phyloP scores from a whole-genome alignment of 23 tunicate species.

The Pegea sp. region DNA sequence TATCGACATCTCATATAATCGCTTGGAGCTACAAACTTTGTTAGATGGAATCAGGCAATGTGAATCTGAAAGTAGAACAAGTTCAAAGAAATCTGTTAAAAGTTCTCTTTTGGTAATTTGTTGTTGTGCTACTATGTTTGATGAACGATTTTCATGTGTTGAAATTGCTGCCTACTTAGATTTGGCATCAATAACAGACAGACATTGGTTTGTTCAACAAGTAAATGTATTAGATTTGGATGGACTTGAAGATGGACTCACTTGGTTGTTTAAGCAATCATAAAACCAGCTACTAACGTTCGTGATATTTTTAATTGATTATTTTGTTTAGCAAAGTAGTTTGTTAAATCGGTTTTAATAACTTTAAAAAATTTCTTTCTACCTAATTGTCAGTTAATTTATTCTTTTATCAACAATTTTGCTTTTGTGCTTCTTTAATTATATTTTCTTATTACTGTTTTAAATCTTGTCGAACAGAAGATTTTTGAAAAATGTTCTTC shows the following conservation, averaged over 20 bases:
- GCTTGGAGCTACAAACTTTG: slow-evolving; percentile 36
- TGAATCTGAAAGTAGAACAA: slow-evolving; percentile 5
- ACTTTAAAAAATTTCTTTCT: too few relatives aligned
- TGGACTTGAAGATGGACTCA: slow-evolving; percentile 62
- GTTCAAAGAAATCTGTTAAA: not conserved
- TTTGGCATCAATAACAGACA: slow-evolving; percentile 28
- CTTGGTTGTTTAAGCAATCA: slow-evolving; percentile 51
- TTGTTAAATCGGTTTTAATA: too few relatives aligned
- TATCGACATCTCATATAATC: slow-evolving; percentile 24
- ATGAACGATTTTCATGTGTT: slow-evolving; percentile 20
- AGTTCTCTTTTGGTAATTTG: slow-evolving; percentile 44
- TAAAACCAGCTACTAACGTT: too few relatives aligned
- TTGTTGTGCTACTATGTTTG: slow-evolving; percentile 10
- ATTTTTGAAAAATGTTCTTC: too few relatives aligned
- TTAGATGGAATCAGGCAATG: slow-evolving; percentile 11
- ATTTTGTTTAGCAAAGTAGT: too few relatives aligned
- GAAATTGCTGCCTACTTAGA: slow-evolving; percentile 47
- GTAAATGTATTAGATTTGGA: slow-evolving; percentile 38
- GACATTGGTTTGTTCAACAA: slow-evolving; percentile 87
- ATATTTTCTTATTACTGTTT: too few relatives aligned
- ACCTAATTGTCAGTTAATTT: too few relatives aligned
- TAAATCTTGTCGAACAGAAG: too few relatives aligned
- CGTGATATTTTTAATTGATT: too few relatives aligned
- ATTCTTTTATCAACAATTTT: too few relatives aligned
- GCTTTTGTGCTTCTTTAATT: too few relatives aligned